Evolutionary conservation across 1,140 invertebrate species (phyloP).

Genomic region (Thaumetopoea pityocampa): DNA sequence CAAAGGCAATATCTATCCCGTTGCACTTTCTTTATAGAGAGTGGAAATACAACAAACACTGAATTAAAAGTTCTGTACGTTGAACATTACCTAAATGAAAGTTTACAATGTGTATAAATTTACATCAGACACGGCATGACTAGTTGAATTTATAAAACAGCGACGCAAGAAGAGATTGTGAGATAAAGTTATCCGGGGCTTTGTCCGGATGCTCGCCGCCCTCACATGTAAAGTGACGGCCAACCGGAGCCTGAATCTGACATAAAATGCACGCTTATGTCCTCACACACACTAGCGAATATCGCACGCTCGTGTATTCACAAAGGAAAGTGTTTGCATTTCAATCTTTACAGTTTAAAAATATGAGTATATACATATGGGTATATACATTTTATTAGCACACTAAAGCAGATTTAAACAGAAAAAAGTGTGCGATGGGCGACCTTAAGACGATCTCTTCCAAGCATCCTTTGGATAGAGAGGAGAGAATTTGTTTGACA

Average conservation of each 20-base stretch:
- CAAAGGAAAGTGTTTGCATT: constrained; percentile 26
- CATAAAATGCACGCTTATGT: constrained; percentile 41
- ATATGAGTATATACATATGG: too few relatives aligned
- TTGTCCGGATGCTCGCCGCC: constrained; percentile 23
- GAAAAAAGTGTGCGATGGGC: too few relatives aligned
- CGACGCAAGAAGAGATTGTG: constrained; percentile 34
- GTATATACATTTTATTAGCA: too few relatives aligned
- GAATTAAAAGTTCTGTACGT: too few relatives aligned
- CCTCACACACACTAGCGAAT: constrained; percentile 14
- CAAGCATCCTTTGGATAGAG: too few relatives aligned
- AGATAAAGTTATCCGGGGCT: constrained; percentile 45
- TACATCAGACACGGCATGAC: constrained; percentile 40
- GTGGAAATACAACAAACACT: too few relatives aligned
- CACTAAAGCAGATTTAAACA: too few relatives aligned
- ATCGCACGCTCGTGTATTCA: constrained; percentile 13
- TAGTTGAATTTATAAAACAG: constrained; percentile 46
- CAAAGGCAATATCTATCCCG: too few relatives aligned
- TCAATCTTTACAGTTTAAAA: constrained; percentile 13
- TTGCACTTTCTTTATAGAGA: too few relatives aligned
- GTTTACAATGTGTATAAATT: constrained; percentile 31
- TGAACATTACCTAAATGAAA: constrained; percentile 4
- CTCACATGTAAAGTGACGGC: constrained; percentile 44
- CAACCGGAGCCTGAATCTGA: constrained; percentile 25
- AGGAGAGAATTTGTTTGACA: too few relatives aligned
- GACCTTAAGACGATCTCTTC: too few relatives aligned